Conservation (phyloP, 2,113 vertebrate species). For the Tragulus kanchil region DNA sequence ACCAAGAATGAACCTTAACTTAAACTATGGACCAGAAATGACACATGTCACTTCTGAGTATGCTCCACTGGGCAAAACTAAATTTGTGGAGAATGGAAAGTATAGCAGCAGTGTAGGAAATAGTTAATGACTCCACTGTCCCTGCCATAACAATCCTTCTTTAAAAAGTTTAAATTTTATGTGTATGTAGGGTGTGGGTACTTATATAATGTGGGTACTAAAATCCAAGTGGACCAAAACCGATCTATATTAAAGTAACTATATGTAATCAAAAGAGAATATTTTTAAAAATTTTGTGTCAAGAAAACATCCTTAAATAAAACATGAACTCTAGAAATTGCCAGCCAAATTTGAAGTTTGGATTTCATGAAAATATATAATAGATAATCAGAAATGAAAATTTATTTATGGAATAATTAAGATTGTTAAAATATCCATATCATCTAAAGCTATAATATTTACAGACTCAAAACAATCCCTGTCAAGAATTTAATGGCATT, state of each 20-base stretch:
- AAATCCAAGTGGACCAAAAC: neutral
- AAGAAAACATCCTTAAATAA: neutral
- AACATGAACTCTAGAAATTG: neutral
- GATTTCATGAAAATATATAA: neutral
- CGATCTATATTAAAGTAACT: neutral
- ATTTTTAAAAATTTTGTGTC: neutral
- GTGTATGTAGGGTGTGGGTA: neutral
- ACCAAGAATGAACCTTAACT: neutral
- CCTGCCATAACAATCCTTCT: neutral
- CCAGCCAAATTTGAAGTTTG: neutral
- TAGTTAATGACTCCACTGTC: neutral
- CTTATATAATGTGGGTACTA: too few relatives aligned
- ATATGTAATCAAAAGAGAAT: neutral
- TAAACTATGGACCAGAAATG: neutral
- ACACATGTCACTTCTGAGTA: neutral
- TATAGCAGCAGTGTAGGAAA: neutral
- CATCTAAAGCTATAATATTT: neutral
- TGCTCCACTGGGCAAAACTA: neutral
- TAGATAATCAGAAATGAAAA: neutral
- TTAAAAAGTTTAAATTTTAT: neutral
- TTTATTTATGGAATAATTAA: neutral
- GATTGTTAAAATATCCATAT: neutral
- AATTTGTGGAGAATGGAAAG: neutral
- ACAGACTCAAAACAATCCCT: neutral
- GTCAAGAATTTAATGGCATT: neutral